Conservation (phyloP, 2,113 vertebrate species). For the Silurus meridionalis region DNA sequence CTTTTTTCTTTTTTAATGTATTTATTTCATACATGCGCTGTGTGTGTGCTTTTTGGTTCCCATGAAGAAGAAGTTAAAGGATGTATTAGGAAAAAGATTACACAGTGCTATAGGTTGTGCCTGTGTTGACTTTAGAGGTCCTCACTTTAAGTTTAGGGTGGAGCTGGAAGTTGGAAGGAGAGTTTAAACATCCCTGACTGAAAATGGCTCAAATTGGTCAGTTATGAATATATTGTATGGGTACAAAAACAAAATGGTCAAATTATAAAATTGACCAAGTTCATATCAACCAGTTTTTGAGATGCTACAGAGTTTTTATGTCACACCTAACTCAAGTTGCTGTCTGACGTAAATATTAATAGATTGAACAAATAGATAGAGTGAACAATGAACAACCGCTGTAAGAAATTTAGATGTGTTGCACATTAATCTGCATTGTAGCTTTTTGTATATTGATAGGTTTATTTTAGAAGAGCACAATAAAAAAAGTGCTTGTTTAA, state of each 20-base stretch:
- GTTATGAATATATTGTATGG: slow-evolving; percentile 10
- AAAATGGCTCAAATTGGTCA: neutral
- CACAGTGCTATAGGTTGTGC: neutral
- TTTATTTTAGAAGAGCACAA: neutral
- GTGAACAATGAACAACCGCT: neutral
- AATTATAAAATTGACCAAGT: neutral
- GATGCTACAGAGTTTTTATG: neutral
- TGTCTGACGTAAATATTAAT: neutral
- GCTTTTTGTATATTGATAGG: neutral
- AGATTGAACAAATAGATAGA: neutral
- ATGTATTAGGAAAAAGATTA: neutral
- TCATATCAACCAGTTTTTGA: neutral
- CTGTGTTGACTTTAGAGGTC: neutral
- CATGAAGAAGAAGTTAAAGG: neutral
- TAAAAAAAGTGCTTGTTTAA: neutral
- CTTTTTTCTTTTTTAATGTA: neutral
- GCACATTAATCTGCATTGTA: neutral
- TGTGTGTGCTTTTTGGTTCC: neutral
- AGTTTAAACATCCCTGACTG: neutral
- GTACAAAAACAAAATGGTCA: slow-evolving; percentile 10
- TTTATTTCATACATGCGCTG: neutral
- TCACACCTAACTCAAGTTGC: neutral
- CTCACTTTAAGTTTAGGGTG: slow-evolving; percentile 16
- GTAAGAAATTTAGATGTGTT: neutral
- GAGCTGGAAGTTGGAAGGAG: neutral